Conservation (phyloP, 2,113 vertebrate genomes). For the Sakesphorus luctuosus region DNA sequence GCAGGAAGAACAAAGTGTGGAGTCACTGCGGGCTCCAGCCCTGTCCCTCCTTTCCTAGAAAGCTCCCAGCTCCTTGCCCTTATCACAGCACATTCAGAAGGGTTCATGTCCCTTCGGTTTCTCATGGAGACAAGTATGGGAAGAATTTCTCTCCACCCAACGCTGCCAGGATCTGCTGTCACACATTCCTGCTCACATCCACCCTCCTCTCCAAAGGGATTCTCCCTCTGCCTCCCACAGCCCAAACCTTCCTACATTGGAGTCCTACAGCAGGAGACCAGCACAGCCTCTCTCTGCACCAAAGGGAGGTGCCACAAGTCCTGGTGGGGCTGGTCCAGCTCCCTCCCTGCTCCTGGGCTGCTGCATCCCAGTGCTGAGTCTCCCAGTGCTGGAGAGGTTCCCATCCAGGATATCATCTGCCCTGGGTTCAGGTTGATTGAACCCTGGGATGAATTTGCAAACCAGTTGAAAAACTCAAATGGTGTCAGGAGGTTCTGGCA, state of each 20-base stretch:
- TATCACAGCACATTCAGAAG: neutral
- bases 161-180: neutral
- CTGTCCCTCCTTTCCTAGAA: neutral
- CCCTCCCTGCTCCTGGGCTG: neutral
- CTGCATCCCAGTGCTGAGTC: neutral
- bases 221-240: neutral
- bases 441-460: neutral
- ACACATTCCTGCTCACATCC: rapidly evolving
- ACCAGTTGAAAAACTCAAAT: neutral
- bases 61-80: neutral
- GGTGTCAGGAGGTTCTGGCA: neutral
- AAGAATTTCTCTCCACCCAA: neutral
- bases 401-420: neutral
- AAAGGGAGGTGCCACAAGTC: neutral
- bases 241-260: neutral
- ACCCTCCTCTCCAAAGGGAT: neutral
- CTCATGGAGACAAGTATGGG: neutral
- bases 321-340: neutral
- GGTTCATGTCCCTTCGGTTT: neutral
- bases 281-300: neutral
- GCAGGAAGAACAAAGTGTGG: slow-evolving; percentile 1
- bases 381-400: neutral
- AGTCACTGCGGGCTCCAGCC: neutral
- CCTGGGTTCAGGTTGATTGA: neutral
- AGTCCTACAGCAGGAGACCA: neutral